A percentile compares a stretch with the other conserved stretches of the same genome.
Evolutionary conservation across 2,113 vertebrate genomes (phyloP).

Genomic region (Ceyx cyanopectus): DNA sequence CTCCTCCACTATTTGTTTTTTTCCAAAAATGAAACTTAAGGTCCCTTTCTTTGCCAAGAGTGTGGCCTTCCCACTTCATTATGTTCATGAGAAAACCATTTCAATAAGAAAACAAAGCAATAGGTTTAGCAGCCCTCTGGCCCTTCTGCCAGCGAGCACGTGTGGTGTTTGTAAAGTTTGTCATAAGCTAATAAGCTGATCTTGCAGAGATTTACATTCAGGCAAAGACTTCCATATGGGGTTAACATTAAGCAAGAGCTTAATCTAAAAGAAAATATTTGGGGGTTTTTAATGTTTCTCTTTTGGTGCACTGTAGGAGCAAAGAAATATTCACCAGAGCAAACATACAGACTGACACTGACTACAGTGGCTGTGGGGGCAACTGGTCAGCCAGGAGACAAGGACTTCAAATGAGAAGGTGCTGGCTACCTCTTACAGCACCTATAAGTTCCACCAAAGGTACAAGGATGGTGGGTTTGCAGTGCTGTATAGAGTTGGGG

Average conservation of each 20-base stretch:
- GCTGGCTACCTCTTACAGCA: rapidly evolving
- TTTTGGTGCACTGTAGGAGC: background rate
- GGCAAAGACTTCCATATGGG: background rate
- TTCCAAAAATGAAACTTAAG: background rate
- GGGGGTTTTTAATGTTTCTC: background rate
- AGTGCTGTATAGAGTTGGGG: rapidly evolving
- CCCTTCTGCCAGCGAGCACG: background rate
- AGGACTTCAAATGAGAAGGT: background rate
- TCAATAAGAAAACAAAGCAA: background rate
- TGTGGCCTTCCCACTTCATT: background rate
- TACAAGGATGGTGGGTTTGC: background rate
- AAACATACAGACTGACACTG: background rate
- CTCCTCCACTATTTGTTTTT: background rate
- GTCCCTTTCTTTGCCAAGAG: background rate
- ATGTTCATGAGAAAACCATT: background rate
- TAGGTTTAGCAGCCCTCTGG: background rate
- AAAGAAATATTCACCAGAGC: background rate
- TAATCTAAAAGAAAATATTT: background rate
- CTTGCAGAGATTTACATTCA: background rate
- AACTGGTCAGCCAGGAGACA: background rate
- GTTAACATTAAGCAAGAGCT: background rate
- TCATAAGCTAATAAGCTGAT: background rate
- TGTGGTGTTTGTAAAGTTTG: background rate
- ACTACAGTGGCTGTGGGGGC: rapidly evolving
- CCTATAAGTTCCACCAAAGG: background rate